Percentiles rank a stretch among this genome's conserved stretches.
These are phyloP conservation scores for Myathropa florea DNA, from an alignment of 2,888 invertebrate species.

Conservation along the genomic window DNA sequence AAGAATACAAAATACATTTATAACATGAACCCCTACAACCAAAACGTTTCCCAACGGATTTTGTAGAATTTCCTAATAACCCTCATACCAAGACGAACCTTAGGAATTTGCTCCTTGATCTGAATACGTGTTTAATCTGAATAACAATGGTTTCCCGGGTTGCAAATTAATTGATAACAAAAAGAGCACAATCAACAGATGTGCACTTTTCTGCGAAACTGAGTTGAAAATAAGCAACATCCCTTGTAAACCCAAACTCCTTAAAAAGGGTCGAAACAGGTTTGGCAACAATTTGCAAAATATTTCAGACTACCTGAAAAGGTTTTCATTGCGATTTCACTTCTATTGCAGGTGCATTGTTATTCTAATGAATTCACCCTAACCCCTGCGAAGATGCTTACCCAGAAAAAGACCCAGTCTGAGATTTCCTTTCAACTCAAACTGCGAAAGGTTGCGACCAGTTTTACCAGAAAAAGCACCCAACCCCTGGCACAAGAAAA, in stretches of 20 bases:
- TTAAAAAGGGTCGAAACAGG: background rate
- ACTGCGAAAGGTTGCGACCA: background rate
- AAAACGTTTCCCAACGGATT: too few species aligned
- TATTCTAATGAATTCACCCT: slow-evolving; percentile 4
- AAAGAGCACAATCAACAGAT: background rate
- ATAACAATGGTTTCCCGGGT: background rate
- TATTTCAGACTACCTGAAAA: background rate
- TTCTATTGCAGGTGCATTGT: slow-evolving; percentile 12
- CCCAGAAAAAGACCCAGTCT: background rate
- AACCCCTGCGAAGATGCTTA: background rate
- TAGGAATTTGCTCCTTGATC: background rate
- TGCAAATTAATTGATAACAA: background rate
- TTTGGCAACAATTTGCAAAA: slow-evolving; percentile 1
- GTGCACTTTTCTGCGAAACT: background rate
- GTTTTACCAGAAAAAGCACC: background rate
- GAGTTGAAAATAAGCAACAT: background rate
- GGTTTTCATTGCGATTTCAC: background rate
- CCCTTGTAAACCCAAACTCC: background rate
- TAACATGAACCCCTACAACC: background rate
- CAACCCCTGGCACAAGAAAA: background rate
- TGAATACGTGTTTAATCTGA: background rate
- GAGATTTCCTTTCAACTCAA: background rate
- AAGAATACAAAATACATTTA: background rate
- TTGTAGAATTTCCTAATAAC: too few species aligned
- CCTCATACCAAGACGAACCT: background rate